Evolutionary conservation across 2,113 vertebrate genomes (phyloP), one percentile per base, ranked within the genome.

Genomic region (Leptosomus discolor): DNA sequence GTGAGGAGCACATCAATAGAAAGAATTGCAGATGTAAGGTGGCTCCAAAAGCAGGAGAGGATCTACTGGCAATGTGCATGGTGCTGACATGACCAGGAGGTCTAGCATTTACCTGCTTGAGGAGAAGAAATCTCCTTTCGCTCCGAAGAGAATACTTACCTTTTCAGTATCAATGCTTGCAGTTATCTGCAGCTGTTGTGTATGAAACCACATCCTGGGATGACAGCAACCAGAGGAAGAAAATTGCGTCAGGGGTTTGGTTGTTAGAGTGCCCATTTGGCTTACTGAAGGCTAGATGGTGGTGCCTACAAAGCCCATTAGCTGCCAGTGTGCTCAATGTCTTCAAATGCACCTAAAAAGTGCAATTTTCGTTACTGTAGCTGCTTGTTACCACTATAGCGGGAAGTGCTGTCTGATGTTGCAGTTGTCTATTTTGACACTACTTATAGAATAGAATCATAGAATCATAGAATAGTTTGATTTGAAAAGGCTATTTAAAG

Each of bases 381-480:
- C 21, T 19, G 3, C 63, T 91, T 0, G 0, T 26, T 51, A 79
- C 46, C 11, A 24, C 41, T 63, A 0, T 1, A 75, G 16, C 1
- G 1, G 26, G 39, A 45, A 51, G 46, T 37, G 21, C 46, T 51
- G 5, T 48, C 34, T 43, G 46, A 51, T 82, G 50, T 60, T 64
- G 48, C 21, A 36, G 12, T 46, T 84, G 10, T 50, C 94, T 83
- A 53, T 83, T 86, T 85, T 74, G 34, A 51, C 10, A 12, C 32
- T 61, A 13, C 41, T n/a, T n/a, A n/a, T n/a, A n/a, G n/a, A n/a
- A n/a, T n/a, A n/a, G n/a, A n/a, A n/a, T n/a, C n/a, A n/a, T n/a
- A 46, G 12, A 46, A 16, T 46, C 45, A 46, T 46, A 46, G 45
- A 46, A 46, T 46, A 19, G 45, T 46, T 18, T 15, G 45, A 19